These are phyloP conservation scores for Rhopalosiphum nymphaeae DNA, from an alignment of 2,888 invertebrate genomes.

Conservation along the genomic window DNA sequence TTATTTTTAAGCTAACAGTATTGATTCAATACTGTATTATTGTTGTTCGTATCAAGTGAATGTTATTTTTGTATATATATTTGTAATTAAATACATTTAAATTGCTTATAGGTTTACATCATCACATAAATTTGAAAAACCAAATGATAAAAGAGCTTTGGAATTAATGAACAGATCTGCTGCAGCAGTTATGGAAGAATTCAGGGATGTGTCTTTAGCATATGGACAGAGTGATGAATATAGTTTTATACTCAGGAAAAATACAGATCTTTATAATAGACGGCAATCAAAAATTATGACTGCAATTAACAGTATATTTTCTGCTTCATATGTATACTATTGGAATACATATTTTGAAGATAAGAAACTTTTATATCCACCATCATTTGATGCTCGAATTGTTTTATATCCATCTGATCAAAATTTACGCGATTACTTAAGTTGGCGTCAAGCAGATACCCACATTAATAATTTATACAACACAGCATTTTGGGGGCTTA, in stretches of 20 bases:
- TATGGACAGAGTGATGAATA: slow-evolving; percentile 98
- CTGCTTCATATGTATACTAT: slow-evolving; percentile 87
- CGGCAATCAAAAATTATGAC: slow-evolving; percentile 87
- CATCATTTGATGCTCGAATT: slow-evolving; percentile 92
- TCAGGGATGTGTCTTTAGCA: slow-evolving; percentile 84
- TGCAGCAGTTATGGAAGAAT: slow-evolving; percentile 84
- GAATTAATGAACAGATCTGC: slow-evolving; percentile 91
- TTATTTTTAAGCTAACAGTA: background rate
- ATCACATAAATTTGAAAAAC: slow-evolving; percentile 84
- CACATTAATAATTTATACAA: slow-evolving; percentile 98
- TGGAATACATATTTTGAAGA: slow-evolving; percentile 87
- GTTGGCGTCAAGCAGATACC: slow-evolving; percentile 94
- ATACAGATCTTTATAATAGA: slow-evolving; percentile 83
- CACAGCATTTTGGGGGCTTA: slow-evolving; percentile 94
- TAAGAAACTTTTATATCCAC: slow-evolving; percentile 82
- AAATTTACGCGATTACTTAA: slow-evolving; percentile 88
- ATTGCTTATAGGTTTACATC: slow-evolving; percentile 76
- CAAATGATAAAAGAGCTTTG: slow-evolving; percentile 86
- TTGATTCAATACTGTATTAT: background rate
- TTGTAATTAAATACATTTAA: background rate
- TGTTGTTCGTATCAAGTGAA: background rate
- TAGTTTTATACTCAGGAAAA: slow-evolving; percentile 89
- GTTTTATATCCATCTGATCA: slow-evolving; percentile 90
- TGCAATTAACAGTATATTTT: slow-evolving; percentile 89
- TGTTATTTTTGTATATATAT: background rate